Base-by-base conservation (phyloP, 2,113 vertebrate genomes). In the Thryonomys swinderianus region DNA sequence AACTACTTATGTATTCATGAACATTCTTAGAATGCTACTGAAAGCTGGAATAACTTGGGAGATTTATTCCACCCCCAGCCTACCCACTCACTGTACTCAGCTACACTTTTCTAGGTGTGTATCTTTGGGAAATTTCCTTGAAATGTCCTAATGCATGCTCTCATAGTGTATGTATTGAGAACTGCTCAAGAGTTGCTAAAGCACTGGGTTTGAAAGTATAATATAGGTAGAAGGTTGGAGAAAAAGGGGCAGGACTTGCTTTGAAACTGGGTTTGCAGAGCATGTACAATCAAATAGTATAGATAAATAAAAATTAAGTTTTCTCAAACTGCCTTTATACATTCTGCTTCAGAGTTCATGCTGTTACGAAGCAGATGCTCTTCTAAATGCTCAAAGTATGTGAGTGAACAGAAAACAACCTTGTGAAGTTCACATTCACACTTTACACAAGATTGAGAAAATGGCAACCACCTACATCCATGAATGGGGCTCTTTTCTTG, bases 1-100 rank as follows among this genome's bases (percentile, higher is more conserved):
- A 83, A 69, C 34, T 12, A 25, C 66, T 84, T 66, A 32, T 42
- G 27, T 71, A 57, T 71, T 79, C 57, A 84, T 66, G 66, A 88
- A 86, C 18, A 51, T 71, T 93, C 45, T 42, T 80, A 53, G 84
- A 59, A 30, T 17, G 59, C 17, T 87, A 30, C 48, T 87, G 32
- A 79, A 93, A 93, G 79, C 64, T 91, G 40, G 51, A 66, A 69
- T 45, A 40, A 53, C 80, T 66, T 85, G 55, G n/a, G 57, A 92
- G 73, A 87, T 45, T 53, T 71, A 12, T 73, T 81, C 51, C 40
- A 10, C 4, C 57, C 21, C 67, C 13, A 61, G 30, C 34, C 82
- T 59, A 79, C 59, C 45, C 27, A 6, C 45, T 86, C 20, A 78
- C 32, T 81, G 14, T 21, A 64, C 30, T 7, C 51, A 61, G 88